A percentile compares a stretch with the other conserved stretches of the same genome.
Evolutionary conservation across 2,797 vertebrate species (phyloP).

Genomic region (Todus mexicanus): DNA sequence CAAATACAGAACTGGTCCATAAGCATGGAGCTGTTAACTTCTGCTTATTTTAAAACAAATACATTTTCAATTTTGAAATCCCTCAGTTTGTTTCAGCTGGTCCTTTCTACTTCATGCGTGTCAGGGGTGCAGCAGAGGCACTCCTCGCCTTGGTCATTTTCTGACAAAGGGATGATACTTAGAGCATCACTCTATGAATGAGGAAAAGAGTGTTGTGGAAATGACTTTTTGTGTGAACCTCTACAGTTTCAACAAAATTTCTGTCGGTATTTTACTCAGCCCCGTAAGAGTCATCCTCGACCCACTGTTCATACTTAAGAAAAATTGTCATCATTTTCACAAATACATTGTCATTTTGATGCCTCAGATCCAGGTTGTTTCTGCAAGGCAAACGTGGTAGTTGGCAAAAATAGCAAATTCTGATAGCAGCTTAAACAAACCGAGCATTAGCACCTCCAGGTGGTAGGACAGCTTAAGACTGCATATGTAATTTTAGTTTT

Average conservation of each 20-base stretch:
- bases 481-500: not conserved
- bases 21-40: not conserved
- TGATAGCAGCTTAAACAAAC: not conserved
- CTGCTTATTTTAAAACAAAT: not conserved
- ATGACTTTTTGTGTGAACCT: not conserved
- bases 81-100: not conserved
- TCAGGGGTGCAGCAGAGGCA: rapidly evolving
- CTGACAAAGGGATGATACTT: not conserved
- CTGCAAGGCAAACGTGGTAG: not conserved
- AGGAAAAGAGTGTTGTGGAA: not conserved
- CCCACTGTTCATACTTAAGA: not conserved
- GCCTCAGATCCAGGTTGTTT: not conserved
- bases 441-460: not conserved
- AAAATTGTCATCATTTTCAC: not conserved
- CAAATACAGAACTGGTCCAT: not conserved
- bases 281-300: not conserved
- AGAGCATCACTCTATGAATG: not conserved
- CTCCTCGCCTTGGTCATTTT: not conserved
- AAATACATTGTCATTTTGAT: not conserved
- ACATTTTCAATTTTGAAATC: not conserved
- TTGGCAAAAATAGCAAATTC: not conserved
- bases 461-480: not conserved
- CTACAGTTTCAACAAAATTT: not conserved
- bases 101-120: not conserved
- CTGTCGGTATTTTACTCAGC: not conserved